Conservation (phyloP, 2,888 invertebrate species). For the Emesis furor region DNA sequence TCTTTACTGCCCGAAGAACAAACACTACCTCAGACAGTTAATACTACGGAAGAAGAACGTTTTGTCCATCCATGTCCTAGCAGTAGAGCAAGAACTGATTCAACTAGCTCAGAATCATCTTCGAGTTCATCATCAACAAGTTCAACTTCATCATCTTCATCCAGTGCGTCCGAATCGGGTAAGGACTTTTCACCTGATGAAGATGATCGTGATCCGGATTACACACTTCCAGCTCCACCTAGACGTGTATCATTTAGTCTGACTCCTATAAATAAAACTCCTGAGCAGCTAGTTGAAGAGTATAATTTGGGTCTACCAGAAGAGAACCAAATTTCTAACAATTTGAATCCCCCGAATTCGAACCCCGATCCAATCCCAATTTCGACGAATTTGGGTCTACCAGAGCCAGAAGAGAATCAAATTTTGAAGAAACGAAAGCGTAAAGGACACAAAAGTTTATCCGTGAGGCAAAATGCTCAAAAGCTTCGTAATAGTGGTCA, state of each 20-base stretch:
- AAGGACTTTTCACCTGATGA: constrained; percentile 5
- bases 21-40: not conserved
- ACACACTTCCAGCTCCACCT: not conserved
- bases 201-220: constrained; percentile 1
- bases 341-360: not conserved
- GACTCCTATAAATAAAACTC: not conserved
- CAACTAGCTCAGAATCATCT: constrained; percentile 11
- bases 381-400: not conserved
- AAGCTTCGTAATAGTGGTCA: constrained; percentile 9
- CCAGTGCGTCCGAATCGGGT: constrained; percentile 2
- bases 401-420: constrained; percentile 1
- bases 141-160: constrained; percentile 5
- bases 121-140: constrained; percentile 10
- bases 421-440: constrained; percentile 5
- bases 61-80: not conserved
- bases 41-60: not conserved
- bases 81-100: constrained; percentile 5
- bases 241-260: not conserved
- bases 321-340: not conserved
- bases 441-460: not conserved
- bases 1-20: not conserved
- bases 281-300: constrained; percentile 4
- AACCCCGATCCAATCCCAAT: not conserved
- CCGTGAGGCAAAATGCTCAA: not conserved
- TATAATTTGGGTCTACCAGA: not conserved